Base-by-base conservation (phyloP, 2,113 vertebrate species). In the Alces alces region DNA sequence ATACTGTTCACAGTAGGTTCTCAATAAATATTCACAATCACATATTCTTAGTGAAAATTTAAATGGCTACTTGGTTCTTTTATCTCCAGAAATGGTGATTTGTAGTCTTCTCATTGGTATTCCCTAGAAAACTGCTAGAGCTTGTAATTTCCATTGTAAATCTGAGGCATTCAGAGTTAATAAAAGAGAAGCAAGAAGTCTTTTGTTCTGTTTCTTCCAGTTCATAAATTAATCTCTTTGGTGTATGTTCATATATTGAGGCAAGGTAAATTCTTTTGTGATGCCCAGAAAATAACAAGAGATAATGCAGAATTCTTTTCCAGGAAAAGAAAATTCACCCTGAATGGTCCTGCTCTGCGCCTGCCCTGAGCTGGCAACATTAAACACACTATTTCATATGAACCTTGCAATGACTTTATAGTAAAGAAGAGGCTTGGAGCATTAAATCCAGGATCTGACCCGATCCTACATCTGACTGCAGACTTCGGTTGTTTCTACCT, bases 141-240 rank as follows among this genome's bases (percentile, higher is more conserved):
- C 84, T 86, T 93, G 39, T 58, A 92, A 93, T 83, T 93, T n/a
- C 33, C 47, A 47, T 78, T 85, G 50, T 92, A 96, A 97, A 97
- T 96, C 73, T 96, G 39, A 97, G 84, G 47, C 55, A 95, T 84
- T 97, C 83, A 82, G 86, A 83, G 45, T 93, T 90, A 97, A 91
- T 95, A n/a, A 96, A 95, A 97, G 52, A 89, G 50, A 97, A 83
- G 54, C 23, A 64, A 90, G 45, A 93, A 78, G 45, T 6, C 11
- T 76, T 94, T 97, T 91, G 66, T 94, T 93, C 25, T 17, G 60
- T 91, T 97, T 93, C 47, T 97, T 97, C 70, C 57, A 78, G 58
- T 73, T 97, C 45, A 97, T 86, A 93, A 96, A 96, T 92, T 96
- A 92, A 97, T 97, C 84, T 95, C 76, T 66, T 88, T 94, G 89